phyloP scores from a whole-genome alignment of 2,888 invertebrate species.

The Agapetus fuscipes region DNA sequence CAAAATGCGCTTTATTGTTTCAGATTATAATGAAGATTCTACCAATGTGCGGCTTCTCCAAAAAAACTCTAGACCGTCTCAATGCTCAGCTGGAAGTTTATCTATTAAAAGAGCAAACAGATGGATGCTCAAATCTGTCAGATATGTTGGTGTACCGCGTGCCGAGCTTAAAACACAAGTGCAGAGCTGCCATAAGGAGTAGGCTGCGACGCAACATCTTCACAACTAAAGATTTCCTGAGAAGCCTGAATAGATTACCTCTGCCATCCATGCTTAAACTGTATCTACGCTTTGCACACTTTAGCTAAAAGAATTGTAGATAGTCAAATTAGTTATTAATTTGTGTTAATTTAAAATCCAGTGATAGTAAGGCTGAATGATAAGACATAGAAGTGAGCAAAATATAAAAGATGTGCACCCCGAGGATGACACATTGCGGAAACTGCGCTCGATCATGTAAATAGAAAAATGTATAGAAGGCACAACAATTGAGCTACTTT shows the following conservation, averaged over 20 bases:
- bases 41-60: slow-evolving; percentile 15
- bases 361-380: no score
- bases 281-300: slow-evolving; percentile 16
- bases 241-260: slow-evolving; percentile 14
- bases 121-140: slow-evolving; percentile 4
- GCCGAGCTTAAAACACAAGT: slow-evolving; percentile 15
- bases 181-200: slow-evolving; percentile 13
- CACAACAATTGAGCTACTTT: no score
- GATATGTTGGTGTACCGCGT: slow-evolving; percentile 10
- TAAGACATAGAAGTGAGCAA: no score
- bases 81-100: slow-evolving; percentile 10
- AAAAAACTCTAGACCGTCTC: slow-evolving; percentile 7
- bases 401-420: no score
- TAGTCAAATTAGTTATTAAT: no score
- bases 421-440: no score
- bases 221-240: slow-evolving; percentile 13
- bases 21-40: slow-evolving; percentile 16
- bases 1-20: no score
- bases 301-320: no score
- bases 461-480: no score
- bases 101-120: slow-evolving; percentile 2
- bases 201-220: slow-evolving; percentile 7
- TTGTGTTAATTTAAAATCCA: no score
- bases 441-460: no score
- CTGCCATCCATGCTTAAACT: slow-evolving; percentile 12